Evolutionary conservation across 2,113 vertebrate genomes (phyloP), one percentile per base, ranked within the genome.

Genomic region (Menidia beryllina): DNA sequence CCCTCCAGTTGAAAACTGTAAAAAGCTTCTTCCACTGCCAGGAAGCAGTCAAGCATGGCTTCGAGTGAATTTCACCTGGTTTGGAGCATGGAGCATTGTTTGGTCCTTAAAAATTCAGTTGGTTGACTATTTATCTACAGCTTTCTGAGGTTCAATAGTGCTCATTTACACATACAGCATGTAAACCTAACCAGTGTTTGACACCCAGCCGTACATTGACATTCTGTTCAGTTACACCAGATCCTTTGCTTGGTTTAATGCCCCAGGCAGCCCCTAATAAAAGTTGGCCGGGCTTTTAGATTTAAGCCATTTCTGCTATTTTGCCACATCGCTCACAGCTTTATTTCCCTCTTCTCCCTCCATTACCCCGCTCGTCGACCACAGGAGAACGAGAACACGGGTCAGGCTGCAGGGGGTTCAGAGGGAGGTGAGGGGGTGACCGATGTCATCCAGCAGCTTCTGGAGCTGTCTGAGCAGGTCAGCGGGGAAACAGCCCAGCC

Each of bases 371-470:
- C 9, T 21, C 21, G 52, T 39, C 51, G 56, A 48, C 56, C 27
- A 19, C 7, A 94, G 92, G 93, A 94, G 47, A 75, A 83, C 1
- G 90, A 83, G 55, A 63, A 73, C 9, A 20, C 85, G 14, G 86
- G 79, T 38, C 90, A 90, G 80, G 72, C 64, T 1, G 78, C 83
- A 26, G 66, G 89, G 9, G 86, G 87, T 19, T 91, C 93, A 27
- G 96, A 96, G 73, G 94, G 86, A 8, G 88, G 95, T 0, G 96
- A 97, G 81, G 95, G 94, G 13, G 96, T 98, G 79, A 97, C 95
- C 0, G 97, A 99, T 45, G 98, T 99, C 69, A 99, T 99, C 79
- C 97, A 99, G 88, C 98, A 99, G 81, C 95, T 99, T 45, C 91
- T 99, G 36, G 97, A 97, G 81, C 93, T 99, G 48, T 97, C 97